Evolutionary conservation across 2,113 vertebrate species (phyloP), one percentile per base, ranked within the genome.

Genomic region (Eublepharis macularius): DNA sequence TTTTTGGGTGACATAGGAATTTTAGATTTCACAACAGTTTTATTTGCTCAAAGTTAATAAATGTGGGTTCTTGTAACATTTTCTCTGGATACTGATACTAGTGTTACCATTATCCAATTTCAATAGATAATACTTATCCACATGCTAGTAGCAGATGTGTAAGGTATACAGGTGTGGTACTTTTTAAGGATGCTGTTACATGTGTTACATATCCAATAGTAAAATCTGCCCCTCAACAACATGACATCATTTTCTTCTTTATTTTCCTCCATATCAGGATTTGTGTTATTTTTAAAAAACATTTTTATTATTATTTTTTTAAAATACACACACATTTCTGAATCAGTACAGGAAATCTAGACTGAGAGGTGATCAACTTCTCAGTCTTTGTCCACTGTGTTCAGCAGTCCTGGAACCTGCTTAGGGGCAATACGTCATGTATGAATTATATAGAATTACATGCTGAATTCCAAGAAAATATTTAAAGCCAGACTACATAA

Each of bases 11-110:
- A 49, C 84, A 51, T 1, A 47, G 73, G 70, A 70, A 87, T 83
- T 74, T 82, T 26, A 86, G 14, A 9, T 60, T 86, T 54, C 84
- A 63, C 69, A 88, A 0, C 60, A 85, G 80, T 87, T 90, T 51
- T 74, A 77, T 86, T 81, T 75, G 47, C 86, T 86, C 60, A 43
- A 43, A 80, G 1, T 74, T 11, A 0, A 0, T 73, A 68, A 79
- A 57, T 73, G 84, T 81, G 76, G 47, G 76, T 86, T 34, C 13
- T 7, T 76, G 43, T 32, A 83, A 76, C 21, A 39, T 29, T 79
- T 66, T 86, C 47, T 87, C 65, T 81, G 81, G 65, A 68, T 80
- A 41, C 32, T 76, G 70, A 60, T 57, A 57, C 66, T 88, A 32
- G 54, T 86, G 84, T 0, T 73, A 89, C 0, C 63, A 90, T 65